These are phyloP conservation scores for Monochamus saltuarius DNA, from an alignment of 1,140 invertebrate species.

Conservation along the genomic window DNA sequence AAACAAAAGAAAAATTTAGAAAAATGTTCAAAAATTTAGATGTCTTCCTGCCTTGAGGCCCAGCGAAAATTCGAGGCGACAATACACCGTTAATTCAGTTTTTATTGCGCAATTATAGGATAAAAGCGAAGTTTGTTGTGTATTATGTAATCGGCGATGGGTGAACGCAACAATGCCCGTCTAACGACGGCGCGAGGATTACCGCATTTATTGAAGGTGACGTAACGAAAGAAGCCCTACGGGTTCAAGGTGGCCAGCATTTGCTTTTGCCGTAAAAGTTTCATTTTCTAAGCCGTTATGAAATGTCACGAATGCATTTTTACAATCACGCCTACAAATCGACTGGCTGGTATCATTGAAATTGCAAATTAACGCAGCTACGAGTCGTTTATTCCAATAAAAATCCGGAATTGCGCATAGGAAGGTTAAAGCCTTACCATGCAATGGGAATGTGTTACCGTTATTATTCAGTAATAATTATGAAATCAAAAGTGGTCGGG, in stretches of 20 bases:
- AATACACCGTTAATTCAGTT: no score
- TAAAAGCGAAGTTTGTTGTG: neutral
- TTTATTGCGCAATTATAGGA: no score
- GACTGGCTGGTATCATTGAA: constrained; percentile 14
- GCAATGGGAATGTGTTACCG: constrained; percentile 26
- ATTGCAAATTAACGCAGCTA: constrained; percentile 12
- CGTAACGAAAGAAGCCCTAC: constrained; percentile 35
- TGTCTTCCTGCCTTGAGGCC: no score
- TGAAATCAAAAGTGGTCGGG: constrained; percentile 15
- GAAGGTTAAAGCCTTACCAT: constrained; percentile 22
- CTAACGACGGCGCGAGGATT: no score
- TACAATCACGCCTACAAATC: constrained; percentile 23
- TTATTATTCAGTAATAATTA: constrained; percentile 26
- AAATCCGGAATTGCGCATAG: constrained; percentile 8
- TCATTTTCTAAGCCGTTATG: constrained; percentile 30
- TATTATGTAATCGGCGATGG: constrained; percentile 6
- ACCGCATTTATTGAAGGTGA: constrained; percentile 23
- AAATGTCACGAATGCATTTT: constrained; percentile 38
- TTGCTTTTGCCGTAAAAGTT: constrained; percentile 30
- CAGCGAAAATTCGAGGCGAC: no score
- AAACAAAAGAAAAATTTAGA: no score
- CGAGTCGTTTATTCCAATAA: constrained; percentile 11
- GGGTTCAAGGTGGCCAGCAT: constrained; percentile 38
- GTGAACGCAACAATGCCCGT: neutral
- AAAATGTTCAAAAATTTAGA: no score